These are phyloP conservation scores for Halictus ligatus DNA, from an alignment of 2,888 invertebrate species.

Conservation along the genomic window DNA sequence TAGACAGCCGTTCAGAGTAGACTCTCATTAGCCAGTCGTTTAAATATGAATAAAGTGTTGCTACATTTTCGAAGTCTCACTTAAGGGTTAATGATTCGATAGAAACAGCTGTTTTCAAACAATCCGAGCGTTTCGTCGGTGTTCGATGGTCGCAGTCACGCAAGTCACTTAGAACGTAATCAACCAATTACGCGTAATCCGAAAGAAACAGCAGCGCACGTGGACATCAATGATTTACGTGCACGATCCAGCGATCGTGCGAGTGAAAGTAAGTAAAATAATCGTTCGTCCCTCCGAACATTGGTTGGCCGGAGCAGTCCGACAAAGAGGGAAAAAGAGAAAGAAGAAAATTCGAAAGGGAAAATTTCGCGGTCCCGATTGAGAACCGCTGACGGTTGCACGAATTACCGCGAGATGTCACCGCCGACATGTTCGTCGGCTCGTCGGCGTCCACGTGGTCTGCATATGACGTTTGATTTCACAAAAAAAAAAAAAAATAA, in stretches of 20 bases:
- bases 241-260: constrained; percentile 46
- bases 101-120: neutral
- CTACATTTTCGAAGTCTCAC: neutral
- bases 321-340: constrained; percentile 2
- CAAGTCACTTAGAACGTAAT: constrained; percentile 12
- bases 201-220: constrained; percentile 52
- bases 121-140: neutral
- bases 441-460: constrained; percentile 74
- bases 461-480: constrained; percentile 71
- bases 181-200: constrained; percentile 22
- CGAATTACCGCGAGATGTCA: constrained; percentile 75
- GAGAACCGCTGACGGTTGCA: constrained; percentile 62
- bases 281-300: constrained; percentile 68
- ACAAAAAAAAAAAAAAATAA: constrained; percentile 1
- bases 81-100: neutral
- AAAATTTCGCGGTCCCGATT: constrained; percentile 30
- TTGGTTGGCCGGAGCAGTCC: constrained; percentile 4
- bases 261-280: constrained; percentile 78
- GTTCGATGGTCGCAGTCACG: neutral
- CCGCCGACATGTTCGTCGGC: constrained; percentile 60
- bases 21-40: neutral
- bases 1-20: neutral
- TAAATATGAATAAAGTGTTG: no score
- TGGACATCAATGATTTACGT: constrained; percentile 57
- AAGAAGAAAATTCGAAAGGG: constrained; percentile 7